Conservation (phyloP, 1,140 invertebrate genomes). For the Eubasilissa regina region DNA sequence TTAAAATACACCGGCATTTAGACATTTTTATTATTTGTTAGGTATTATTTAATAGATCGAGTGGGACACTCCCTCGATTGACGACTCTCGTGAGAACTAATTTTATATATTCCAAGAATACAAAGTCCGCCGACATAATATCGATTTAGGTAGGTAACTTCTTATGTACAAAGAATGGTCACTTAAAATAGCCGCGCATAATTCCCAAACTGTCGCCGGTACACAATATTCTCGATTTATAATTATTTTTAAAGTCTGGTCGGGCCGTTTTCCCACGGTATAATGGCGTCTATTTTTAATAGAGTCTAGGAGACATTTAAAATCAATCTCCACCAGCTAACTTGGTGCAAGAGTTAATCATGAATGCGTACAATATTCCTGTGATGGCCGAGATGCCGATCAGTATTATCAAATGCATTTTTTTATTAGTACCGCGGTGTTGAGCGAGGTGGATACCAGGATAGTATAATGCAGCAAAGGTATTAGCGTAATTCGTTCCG, state of each 20-base stretch:
- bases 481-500: constrained; percentile 54
- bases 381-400: constrained; percentile 14
- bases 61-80: not conserved
- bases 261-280: constrained; percentile 31
- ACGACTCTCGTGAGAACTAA: constrained; percentile 40
- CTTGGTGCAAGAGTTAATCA: constrained; percentile 28
- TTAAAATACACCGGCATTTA: no score
- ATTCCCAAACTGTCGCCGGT: constrained; percentile 24
- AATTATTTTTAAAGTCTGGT: not conserved
- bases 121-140: not conserved
- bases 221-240: constrained; percentile 41
- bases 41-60: not conserved
- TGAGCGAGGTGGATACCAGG: constrained; percentile 26
- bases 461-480: constrained; percentile 45
- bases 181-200: constrained; percentile 5
- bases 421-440: not conserved
- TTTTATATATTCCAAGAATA: constrained; percentile 18
- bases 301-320: not conserved
- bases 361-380: constrained; percentile 26
- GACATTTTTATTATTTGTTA: no score
- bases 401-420: not conserved
- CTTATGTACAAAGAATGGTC: not conserved
- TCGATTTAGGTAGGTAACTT: constrained; percentile 35
- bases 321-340: constrained; percentile 35
- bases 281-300: constrained; percentile 16